Percentiles rank a stretch among this genome's conserved stretches.
Evolutionary conservation across 2,113 vertebrate genomes (phyloP).

Genomic region (Xiphophorus maculatus): DNA sequence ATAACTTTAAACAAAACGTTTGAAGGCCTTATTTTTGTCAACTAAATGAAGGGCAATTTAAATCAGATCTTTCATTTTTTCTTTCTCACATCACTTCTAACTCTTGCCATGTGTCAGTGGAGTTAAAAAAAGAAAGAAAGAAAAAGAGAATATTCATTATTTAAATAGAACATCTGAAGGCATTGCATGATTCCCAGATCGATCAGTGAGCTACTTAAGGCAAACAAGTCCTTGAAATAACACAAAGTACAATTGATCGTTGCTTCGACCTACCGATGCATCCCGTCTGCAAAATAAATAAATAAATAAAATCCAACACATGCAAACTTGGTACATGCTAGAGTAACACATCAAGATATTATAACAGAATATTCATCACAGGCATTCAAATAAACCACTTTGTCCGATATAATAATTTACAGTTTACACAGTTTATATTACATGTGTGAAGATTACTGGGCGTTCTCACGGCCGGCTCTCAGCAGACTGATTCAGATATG

Average conservation of each 20-base stretch:
- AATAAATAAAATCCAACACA: slow-evolving; percentile 63
- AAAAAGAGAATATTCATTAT: slow-evolving; percentile 13
- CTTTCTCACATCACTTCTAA: slow-evolving; percentile 34
- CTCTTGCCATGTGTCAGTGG: slow-evolving; percentile 29
- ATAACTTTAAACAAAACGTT: slow-evolving; percentile 8
- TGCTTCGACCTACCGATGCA: slow-evolving; percentile 68
- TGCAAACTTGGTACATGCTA: slow-evolving; percentile 82
- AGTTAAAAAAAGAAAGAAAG: slow-evolving; percentile 28
- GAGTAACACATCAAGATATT: slow-evolving; percentile 39
- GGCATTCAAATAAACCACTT: slow-evolving; percentile 80
- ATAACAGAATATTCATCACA: slow-evolving; percentile 68
- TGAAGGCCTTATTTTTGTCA: not conserved
- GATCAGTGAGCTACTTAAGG: slow-evolving; percentile 90
- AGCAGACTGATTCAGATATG: slow-evolving; percentile 60
- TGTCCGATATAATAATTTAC: slow-evolving; percentile 61
- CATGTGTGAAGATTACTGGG: slow-evolving; percentile 37
- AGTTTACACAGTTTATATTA: slow-evolving; percentile 79
- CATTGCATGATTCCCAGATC: slow-evolving; percentile 87
- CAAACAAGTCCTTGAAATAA: slow-evolving; percentile 76
- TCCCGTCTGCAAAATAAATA: slow-evolving; percentile 58
- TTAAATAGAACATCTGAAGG: slow-evolving; percentile 80
- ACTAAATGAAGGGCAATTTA: slow-evolving; percentile 14
- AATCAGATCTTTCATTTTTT: slow-evolving; percentile 2
- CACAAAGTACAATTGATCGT: slow-evolving; percentile 75
- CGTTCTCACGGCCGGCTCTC: slow-evolving; percentile 55